Conservation (phyloP, 2,797 vertebrate species). For the Coilia nasus region DNA sequence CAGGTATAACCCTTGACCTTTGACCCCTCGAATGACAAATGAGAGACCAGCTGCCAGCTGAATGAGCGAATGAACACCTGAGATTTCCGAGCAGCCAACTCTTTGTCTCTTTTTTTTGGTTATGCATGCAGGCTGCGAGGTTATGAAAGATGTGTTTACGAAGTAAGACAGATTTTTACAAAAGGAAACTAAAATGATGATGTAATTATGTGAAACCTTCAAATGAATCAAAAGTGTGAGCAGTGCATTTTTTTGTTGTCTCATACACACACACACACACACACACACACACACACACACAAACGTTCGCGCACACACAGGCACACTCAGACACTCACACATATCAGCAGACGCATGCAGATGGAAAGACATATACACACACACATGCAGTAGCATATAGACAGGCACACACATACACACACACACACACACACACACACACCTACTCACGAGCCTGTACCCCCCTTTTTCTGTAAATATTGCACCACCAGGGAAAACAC, state of each 20-base stretch:
- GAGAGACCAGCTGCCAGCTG: not conserved
- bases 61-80: not conserved
- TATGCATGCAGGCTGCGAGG: constrained; percentile 38
- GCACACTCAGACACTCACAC: not conserved
- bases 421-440: too few relatives aligned
- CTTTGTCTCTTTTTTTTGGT: not conserved
- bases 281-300: not conserved
- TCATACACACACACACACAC: constrained; percentile 26
- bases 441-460: too few relatives aligned
- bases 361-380: too few relatives aligned
- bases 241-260: constrained; percentile 36
- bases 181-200: constrained; percentile 55
- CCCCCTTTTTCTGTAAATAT: too few relatives aligned
- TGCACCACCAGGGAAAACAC: too few relatives aligned
- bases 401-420: too few relatives aligned
- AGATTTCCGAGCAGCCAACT: not conserved
- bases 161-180: constrained; percentile 39
- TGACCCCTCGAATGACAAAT: constrained; percentile 13
- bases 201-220: constrained; percentile 71
- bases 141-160: constrained; percentile 55
- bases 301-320: not conserved
- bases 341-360: not conserved
- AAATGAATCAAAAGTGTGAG: constrained; percentile 56
- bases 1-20: constrained; percentile 77
- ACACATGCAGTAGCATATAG: too few relatives aligned